A percentile compares a stretch with the other conserved stretches of the same genome.
Evolutionary conservation across 2,113 vertebrate genomes (phyloP).

Genomic region (Ctenomys sociabilis): DNA sequence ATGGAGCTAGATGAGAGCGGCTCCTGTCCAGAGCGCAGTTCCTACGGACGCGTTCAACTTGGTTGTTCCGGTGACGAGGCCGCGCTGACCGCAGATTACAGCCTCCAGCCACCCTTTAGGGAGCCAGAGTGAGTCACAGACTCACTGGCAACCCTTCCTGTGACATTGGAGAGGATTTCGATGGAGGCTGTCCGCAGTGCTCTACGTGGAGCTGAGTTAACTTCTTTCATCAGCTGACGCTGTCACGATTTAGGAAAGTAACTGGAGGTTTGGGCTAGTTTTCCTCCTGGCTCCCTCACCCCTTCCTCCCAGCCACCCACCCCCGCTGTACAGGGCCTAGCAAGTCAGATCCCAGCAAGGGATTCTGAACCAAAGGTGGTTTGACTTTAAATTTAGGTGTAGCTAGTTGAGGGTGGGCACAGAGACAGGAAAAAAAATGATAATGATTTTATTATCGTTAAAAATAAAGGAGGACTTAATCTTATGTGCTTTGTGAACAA

Average conservation of each 20-base stretch:
- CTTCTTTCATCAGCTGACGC: not conserved
- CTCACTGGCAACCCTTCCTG: not conserved
- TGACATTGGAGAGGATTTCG: not conserved
- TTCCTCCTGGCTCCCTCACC: not conserved
- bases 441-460: not conserved
- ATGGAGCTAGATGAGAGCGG: not conserved
- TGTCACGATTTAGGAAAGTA: not conserved
- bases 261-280: not conserved
- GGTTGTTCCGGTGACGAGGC: not conserved
- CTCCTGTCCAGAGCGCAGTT: not conserved
- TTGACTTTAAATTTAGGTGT: not conserved
- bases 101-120: not conserved
- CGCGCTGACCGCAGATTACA: accelerated
- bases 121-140: not conserved
- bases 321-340: not conserved
- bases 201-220: not conserved
- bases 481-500: constrained; percentile 12
- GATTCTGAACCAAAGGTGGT: not conserved
- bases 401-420: not conserved
- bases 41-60: not conserved
- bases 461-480: not conserved
- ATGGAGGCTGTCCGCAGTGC: not conserved
- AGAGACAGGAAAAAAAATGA: not conserved
- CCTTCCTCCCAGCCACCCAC: too few species aligned
- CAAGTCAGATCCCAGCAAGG: not conserved